Base-by-base conservation (phyloP, 1,140 invertebrate species). In the Cyphomyrmex costatus region DNA sequence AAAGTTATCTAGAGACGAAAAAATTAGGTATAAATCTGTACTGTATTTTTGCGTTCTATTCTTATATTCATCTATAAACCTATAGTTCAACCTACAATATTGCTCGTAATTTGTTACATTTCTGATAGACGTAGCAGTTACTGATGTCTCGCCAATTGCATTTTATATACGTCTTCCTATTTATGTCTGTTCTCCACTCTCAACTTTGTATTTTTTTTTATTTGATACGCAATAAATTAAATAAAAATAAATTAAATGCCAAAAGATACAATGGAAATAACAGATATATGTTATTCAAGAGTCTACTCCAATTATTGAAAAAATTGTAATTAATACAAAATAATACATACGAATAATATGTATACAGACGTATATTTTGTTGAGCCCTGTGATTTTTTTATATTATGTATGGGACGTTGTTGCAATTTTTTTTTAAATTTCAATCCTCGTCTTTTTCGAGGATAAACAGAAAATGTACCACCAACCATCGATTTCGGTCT, bases 401-500 rank as follows among this genome's bases (percentile, higher is more conserved):
- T n/a, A 74, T 89, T 88, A 42, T 1, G 84, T 88, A 86, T 88
- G 71, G 53, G 63, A 83, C 65, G 51, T 24, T 14, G 14, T 27
- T 2, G 12, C 14, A 74, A 63, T 53, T n/a, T 19, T 86, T n/a
- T 89, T 74, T 42, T 87, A 14, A 70, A 80, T 80, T 80, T 88
- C 2, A 3, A 36, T 60, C 21, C 33, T 65, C 53, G n/a, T n/a
- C 7, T 56, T 86, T 70, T 86, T 73, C 33, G 84, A 78, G 73
- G 78, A 85, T 65, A 30, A 82, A 90, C 91, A 98, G 98, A 97
- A 87, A 97, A 98, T 87, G 97, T 97, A 12, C 98, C 98, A 0
- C 98, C 98, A 2, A 98, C 98, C 1, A 97, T 98, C 77, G 95
- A 98, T 4, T 97, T 98, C 82, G 97, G 97, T 86, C 96, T 98